Base-by-base conservation (phyloP, 2,888 invertebrate species). In the Bombyx huttoni region DNA sequence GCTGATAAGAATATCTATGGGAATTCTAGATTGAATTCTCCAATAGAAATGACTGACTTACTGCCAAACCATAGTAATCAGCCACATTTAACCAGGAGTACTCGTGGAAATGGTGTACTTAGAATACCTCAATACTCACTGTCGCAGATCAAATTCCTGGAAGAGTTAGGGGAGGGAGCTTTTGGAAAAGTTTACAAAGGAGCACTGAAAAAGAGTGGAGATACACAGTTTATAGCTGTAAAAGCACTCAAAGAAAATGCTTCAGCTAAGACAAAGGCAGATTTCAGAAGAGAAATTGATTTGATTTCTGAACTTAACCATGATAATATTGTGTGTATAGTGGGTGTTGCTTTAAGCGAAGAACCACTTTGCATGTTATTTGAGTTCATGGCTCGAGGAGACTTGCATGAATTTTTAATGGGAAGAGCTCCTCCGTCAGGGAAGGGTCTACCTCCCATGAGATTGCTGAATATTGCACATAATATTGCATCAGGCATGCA, bases 171-270 rank as follows among this genome's bases (percentile, higher is more conserved):
- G 24, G 98, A 98, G 85, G 98, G 99, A 10, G 97, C 98, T 35
- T 99, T 98, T 78, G 98, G 98, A 80, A 98, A 97, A 89, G 98
- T 98, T 0, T 99, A 97, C 78, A 97, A 97, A 83, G 98, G 98
- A 0, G 96, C 98, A 74, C 86, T 98, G 52, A 90, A 91, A n/a
- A 91, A 90, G 67, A 89, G 90, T 56, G 90, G 90, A 49, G 92
- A 92, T 34, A 91, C 92, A 53, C 92, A 92, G 55, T 94, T 93
- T 78, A 97, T 98, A 0, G 97, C 98, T 13, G 95, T 98, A 0
- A 98, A 98, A 78, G 97, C 98, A 0, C 80, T 98, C 33, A 97
- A 98, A 77, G 97, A 97, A 73, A 96, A 97, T 76, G 97, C 97
- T 0, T 94, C 94, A 45, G 91, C 94, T 0, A 98, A 98, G 84